Evolutionary conservation across 2,888 invertebrate species (phyloP), one percentile per base, ranked within the genome.

Genomic region (Polyommatus iphigenia): DNA sequence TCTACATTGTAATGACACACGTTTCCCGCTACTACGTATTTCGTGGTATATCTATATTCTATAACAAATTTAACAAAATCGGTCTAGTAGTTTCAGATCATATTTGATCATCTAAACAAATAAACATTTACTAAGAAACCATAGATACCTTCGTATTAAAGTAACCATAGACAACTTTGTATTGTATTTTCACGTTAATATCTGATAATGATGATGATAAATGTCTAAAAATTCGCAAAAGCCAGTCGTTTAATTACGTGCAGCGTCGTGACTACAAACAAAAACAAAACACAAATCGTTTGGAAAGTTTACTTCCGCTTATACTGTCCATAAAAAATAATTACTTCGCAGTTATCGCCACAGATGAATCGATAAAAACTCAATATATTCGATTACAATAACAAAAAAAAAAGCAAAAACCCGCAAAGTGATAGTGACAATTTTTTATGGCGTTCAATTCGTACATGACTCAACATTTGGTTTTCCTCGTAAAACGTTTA

Each of bases 201-300:
- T 0, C 3, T 62, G 24, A 13, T 24, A 1, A 15, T 62, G 13
- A 62, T 67, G 62, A 67, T 67, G 29, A 67, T 67, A 29, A 62
- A 13, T 24, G 24, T 62, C 13, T 20, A 24, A 29, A 67, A 67
- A 32, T 67, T 67, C 10, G 67, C 32, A 24, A 67, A 29, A 18
- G 18, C 18, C 15, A 29, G 29, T 29, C 67, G 67, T 32, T 32
- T 67, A 67, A 32, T 67, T 32, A 67, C 67, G 67, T 32, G 15
- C 67, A 15, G 29, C 29, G 67, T 32, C 67, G 29, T 67, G 29
- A 32, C 67, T 32, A 67, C 67, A 29, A 67, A 67, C 67, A 67
- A 67, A 67, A 67, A 67, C 67, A 67, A 67, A 67, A 67, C 54
- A 67, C 67, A 32, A 67, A 67, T 7, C 29, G 67, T 67, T 67